A percentile compares a stretch with the other conserved stretches of the same genome.
phyloP scores from a whole-genome alignment of 2,888 invertebrate genomes.

The Petrolisthes manimaculis region DNA sequence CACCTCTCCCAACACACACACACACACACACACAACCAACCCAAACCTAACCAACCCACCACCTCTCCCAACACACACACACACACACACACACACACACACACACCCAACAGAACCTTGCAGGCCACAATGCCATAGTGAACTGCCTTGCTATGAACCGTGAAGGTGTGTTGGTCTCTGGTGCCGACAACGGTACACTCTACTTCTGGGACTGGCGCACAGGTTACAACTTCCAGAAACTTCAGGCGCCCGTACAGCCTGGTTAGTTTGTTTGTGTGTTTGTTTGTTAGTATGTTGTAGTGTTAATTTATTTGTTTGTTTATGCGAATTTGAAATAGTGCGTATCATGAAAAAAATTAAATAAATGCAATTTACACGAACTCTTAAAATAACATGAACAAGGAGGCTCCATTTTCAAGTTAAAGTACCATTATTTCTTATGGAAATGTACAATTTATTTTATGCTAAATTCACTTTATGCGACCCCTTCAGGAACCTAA shows the following conservation, averaged over 20 bases:
- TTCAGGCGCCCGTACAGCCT: conserved; percentile 94
- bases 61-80: background rate
- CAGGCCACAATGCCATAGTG: conserved; percentile 96
- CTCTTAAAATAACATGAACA: no score
- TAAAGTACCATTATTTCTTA: no score
- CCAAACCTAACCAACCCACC: no score
- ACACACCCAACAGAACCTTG: conserved; percentile 80
- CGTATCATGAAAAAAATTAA: no score
- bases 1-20: background rate
- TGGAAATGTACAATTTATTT: no score
- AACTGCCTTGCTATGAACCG: conserved; percentile 94
- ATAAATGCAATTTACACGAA: no score
- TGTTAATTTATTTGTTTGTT: background rate
- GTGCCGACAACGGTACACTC: conserved; percentile 97
- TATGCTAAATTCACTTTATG: no score
- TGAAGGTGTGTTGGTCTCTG: conserved; percentile 96
- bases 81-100: background rate
- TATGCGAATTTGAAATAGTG: no score
- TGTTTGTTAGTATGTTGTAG: background rate
- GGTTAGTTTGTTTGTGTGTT: no score
- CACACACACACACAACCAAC: no score
- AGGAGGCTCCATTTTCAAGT: no score
- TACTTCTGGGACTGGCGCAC: conserved; percentile 99
- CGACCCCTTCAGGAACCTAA: no score
- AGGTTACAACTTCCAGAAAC: conserved; percentile 97